Conservation (phyloP, 2,113 vertebrate genomes). For the Phocoena phocoena region DNA sequence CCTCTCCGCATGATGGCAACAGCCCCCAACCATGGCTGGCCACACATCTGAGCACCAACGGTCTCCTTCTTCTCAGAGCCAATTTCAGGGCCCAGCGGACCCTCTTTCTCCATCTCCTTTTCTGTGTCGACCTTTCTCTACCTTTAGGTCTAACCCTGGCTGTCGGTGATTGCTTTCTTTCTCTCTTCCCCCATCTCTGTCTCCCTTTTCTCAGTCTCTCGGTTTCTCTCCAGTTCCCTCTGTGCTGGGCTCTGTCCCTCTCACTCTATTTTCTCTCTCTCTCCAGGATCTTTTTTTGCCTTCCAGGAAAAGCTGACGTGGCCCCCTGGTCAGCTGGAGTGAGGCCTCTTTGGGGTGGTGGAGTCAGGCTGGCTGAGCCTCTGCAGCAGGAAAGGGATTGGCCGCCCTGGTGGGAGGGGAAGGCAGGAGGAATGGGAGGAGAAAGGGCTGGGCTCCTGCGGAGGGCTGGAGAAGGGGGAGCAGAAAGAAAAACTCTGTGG, state of each 20-base stretch:
- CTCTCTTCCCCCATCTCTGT: neutral
- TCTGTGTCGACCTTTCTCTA: neutral
- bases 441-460: neutral
- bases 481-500: neutral
- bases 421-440: neutral
- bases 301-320: slow-evolving; percentile 55
- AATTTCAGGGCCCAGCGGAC: neutral
- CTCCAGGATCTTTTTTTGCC: neutral
- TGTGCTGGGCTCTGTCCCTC: neutral
- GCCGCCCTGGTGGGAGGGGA: fast-evolving
- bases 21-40: fast-evolving
- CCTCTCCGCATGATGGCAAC: neutral
- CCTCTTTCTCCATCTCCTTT: neutral
- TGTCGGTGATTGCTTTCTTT: neutral
- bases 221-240: neutral
- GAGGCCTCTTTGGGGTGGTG: neutral
- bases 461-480: neutral
- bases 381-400: neutral
- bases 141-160: neutral
- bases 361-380: neutral
- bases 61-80: neutral
- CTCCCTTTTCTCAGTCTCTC: neutral
- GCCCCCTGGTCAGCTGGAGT: neutral
- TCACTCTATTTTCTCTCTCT: neutral
- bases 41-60: neutral